Evolutionary conservation across 92 coral and sea anemone genomes (phyloP), one percentile per base, ranked within the genome.

Genomic region (Epizoanthus illoricatus): DNA sequence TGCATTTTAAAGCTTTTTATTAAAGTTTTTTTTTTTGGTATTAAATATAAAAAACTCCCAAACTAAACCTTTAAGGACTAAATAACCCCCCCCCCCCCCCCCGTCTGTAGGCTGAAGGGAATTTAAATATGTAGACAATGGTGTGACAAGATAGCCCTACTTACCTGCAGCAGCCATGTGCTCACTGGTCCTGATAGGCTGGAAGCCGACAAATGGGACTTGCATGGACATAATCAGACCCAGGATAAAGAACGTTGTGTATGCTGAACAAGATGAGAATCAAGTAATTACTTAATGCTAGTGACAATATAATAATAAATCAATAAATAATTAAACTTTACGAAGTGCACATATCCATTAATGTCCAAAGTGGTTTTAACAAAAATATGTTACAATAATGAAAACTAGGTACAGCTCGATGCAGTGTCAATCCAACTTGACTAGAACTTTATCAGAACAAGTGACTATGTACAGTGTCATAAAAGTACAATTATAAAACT

Each of bases 181-280:
- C 65, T 95, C 98, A 80, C 98, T 95, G 41, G 97, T 95, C 71
- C 98, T 93, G 88, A 95, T 95, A 73, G 98, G 98, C 79, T 95
- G 98, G 75, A 95, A 95, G 23, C 98, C 98, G 17, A 95, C 98
- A 91, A 95, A 95, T n/a, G 98, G 98, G 12, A 95, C 89, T 95
- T 95, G 98, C 98, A 95, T 95, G 28, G 98, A 95, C 88, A 95
- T 86, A 21, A 95, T 81, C 24, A 95, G 98, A 23, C 97, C 98
- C 91, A 92, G 88, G 84, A 95, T 93, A 70, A 90, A 95, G 82
- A 95, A 95, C 5, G 98, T 89, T 42, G 98, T 91, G 85, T 93
- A 95, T 19, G 98, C 98, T 95, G 89, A 52, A 52, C 56, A 52
- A 52, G 10, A 52, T 11, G 15, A 52, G 56, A 52, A 52, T 52